Conservation (phyloP, 2,888 invertebrate species). For the Boloria euphrosyne region DNA sequence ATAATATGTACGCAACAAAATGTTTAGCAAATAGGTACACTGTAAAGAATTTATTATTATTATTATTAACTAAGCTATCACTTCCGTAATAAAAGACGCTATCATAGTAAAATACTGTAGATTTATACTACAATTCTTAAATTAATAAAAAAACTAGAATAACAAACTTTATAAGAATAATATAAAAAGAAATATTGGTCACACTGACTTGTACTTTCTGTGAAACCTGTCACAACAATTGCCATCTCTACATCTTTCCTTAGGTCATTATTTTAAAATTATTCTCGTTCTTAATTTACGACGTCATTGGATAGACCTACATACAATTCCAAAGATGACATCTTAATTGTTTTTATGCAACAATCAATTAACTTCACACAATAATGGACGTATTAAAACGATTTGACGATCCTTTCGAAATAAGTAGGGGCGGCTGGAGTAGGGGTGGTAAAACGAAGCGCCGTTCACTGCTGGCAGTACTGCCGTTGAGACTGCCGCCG, state of each 20-base stretch:
- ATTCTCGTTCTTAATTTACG: not conserved
- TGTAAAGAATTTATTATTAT: too few relatives aligned
- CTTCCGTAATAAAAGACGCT: too few relatives aligned
- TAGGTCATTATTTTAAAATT: not conserved
- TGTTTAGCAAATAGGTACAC: too few relatives aligned
- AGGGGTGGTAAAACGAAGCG: conserved; percentile 78
- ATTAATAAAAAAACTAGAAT: too few relatives aligned
- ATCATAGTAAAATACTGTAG: too few relatives aligned
- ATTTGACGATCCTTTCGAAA: conserved; percentile 75
- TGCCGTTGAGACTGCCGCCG: conserved; percentile 62
- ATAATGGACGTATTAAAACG: conserved; percentile 53
- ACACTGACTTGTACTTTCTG: not conserved
- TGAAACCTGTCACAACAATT: not conserved
- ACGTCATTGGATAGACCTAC: conserved; percentile 5
- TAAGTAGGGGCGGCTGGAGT: conserved; percentile 70
- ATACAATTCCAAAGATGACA: conserved; percentile 13
- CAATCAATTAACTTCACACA: conserved; percentile 61
- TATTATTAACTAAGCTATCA: too few relatives aligned
- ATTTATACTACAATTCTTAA: too few relatives aligned
- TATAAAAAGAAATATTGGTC: not conserved
- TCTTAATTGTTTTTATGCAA: conserved; percentile 59
- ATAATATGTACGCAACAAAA: too few relatives aligned
- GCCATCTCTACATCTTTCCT: not conserved
- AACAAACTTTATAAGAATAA: not conserved
- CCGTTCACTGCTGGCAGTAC: conserved; percentile 64